These are phyloP conservation scores for Cheilosia impressa DNA, from an alignment of 2,888 invertebrate genomes.

Conservation along the genomic window DNA sequence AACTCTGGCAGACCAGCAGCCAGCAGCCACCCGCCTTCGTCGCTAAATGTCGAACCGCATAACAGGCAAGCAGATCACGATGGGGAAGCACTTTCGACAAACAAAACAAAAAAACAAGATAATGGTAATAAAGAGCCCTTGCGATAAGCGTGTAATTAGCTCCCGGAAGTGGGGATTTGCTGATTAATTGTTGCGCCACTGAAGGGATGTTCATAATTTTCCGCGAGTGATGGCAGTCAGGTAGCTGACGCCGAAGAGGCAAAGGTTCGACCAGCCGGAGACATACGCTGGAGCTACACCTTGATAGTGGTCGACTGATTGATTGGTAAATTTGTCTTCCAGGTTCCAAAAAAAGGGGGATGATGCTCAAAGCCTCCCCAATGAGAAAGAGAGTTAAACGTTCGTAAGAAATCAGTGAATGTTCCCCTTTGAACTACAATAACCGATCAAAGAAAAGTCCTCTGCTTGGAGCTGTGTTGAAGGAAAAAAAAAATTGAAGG, in stretches of 20 bases:
- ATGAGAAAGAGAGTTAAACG: too few species aligned
- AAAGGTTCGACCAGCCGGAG: conserved; percentile 34
- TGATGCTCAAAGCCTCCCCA: too few species aligned
- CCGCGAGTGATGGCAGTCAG: not conserved
- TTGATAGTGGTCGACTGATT: not conserved
- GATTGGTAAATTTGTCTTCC: not conserved
- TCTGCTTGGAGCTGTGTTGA: too few species aligned
- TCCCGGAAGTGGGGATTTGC: conserved; percentile 68
- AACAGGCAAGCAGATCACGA: not conserved
- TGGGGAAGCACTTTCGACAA: conserved; percentile 27
- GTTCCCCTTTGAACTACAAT: too few species aligned
- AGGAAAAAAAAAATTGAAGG: too few species aligned
- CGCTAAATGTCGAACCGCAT: conserved; percentile 28
- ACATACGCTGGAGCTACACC: conserved; percentile 14
- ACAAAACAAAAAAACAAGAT: conserved; percentile 16
- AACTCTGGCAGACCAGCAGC: conserved; percentile 27
- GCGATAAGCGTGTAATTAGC: conserved; percentile 75
- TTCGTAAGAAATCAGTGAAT: too few species aligned
- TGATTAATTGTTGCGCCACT: conserved; percentile 70
- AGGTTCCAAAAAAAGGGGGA: too few species aligned
- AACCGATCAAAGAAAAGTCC: too few species aligned
- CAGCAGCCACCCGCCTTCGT: conserved; percentile 7
- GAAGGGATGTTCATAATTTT: conserved; percentile 63
- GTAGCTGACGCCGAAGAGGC: conserved; percentile 27
- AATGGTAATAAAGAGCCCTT: conserved; percentile 66